phyloP scores from a whole-genome alignment of 2,888 invertebrate species.

The Ichneumoninae sp. region DNA sequence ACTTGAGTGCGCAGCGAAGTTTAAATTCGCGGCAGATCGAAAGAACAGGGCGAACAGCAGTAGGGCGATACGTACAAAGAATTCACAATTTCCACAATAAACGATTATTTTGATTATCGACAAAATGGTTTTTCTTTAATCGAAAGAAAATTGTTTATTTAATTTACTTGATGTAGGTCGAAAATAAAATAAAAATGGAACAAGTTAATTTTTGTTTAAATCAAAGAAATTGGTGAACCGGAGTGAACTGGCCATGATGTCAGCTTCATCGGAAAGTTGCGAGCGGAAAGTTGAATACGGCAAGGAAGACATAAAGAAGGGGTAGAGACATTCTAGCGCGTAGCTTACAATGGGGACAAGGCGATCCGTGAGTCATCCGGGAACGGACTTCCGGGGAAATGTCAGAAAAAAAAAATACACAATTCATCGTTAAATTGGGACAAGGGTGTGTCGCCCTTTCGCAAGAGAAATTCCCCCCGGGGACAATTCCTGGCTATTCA shows the following conservation, averaged over 20 bases:
- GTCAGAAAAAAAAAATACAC: not conserved
- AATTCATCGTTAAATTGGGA: not conserved
- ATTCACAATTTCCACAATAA: not conserved
- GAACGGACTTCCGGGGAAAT: conserved; percentile 10
- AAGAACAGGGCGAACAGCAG: not conserved
- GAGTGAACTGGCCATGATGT: not conserved
- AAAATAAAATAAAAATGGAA: not conserved
- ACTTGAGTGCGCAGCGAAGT: not conserved
- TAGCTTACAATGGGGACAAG: conserved; percentile 15
- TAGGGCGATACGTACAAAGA: not conserved
- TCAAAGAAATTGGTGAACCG: not conserved
- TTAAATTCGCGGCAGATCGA: not conserved
- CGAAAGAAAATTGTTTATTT: not conserved
- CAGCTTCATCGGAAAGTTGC: not conserved
- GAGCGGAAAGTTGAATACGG: not conserved
- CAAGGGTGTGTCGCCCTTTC: not conserved
- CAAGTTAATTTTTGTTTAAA: not conserved
- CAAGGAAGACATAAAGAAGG: not conserved
- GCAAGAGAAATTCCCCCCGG: not conserved
- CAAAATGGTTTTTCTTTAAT: not conserved
- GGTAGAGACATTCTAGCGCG: not conserved
- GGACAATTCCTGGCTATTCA: not conserved
- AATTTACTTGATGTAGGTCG: not conserved
- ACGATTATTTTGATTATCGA: not conserved
- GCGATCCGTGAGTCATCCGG: conserved; percentile 20